These are phyloP conservation scores for Drosophila hawaiiensis DNA, from an alignment of 2,888 invertebrate genomes.

Conservation along the genomic window DNA sequence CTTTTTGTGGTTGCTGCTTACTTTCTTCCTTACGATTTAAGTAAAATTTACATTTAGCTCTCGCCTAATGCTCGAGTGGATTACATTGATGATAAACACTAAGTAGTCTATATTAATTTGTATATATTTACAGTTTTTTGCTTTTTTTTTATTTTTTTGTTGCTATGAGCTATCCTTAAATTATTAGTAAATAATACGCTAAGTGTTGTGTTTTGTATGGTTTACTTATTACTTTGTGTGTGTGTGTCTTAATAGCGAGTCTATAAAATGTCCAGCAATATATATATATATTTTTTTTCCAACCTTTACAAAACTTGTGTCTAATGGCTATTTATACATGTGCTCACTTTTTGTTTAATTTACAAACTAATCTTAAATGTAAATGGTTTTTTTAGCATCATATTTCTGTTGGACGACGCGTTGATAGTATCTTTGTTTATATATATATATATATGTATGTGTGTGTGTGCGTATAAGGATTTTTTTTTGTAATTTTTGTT, in stretches of 20 bases:
- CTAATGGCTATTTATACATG: slow-evolving; percentile 70
- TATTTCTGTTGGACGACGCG: slow-evolving; percentile 68
- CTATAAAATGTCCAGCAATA: slow-evolving; percentile 74
- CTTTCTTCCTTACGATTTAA: slow-evolving; percentile 23
- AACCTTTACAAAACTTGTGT: slow-evolving; percentile 59
- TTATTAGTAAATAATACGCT: slow-evolving; percentile 49
- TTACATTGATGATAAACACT: slow-evolving; percentile 48
- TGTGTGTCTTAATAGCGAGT: slow-evolving; percentile 57
- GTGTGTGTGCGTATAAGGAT: slow-evolving; percentile 8
- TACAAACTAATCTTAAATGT: slow-evolving; percentile 63
- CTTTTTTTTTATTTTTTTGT: neutral
- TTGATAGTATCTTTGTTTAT: slow-evolving; percentile 37
- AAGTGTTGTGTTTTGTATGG: slow-evolving; percentile 28
- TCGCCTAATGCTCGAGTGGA: slow-evolving; percentile 55
- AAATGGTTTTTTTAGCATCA: slow-evolving; percentile 61
- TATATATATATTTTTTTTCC: slow-evolving; percentile 14
- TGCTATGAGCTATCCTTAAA: slow-evolving; percentile 52
- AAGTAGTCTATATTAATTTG: slow-evolving; percentile 45
- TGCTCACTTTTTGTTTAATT: slow-evolving; percentile 43
- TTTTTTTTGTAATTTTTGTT: neutral
- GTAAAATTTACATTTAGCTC: slow-evolving; percentile 41
- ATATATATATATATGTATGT: neutral
- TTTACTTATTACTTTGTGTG: slow-evolving; percentile 27
- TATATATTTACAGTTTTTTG: slow-evolving; percentile 61
- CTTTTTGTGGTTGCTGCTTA: slow-evolving; percentile 24